These are phyloP conservation scores for Tridacna gigas DNA, from an alignment of 2,888 invertebrate species.

Conservation along the genomic window DNA sequence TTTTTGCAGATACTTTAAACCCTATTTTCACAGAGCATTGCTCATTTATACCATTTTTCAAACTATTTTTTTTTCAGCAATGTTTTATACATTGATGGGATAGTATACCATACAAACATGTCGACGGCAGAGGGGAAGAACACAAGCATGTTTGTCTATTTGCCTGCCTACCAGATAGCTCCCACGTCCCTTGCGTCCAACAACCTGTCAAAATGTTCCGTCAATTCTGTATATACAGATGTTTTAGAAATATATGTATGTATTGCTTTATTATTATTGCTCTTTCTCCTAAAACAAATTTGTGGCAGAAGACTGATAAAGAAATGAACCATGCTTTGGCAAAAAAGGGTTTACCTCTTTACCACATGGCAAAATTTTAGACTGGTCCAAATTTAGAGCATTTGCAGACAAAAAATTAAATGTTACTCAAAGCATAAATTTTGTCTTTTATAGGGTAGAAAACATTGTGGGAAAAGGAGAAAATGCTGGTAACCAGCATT, in stretches of 20 bases:
- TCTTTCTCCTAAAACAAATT: no score
- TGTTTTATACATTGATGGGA: slow-evolving; percentile 40
- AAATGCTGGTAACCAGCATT: no score
- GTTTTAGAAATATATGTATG: slow-evolving; percentile 53
- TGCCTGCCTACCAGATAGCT: slow-evolving; percentile 60
- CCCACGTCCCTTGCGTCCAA: slow-evolving; percentile 18
- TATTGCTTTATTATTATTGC: not conserved
- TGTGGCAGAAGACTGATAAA: no score
- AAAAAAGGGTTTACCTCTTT: not conserved
- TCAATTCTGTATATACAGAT: not conserved
- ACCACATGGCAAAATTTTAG: not conserved
- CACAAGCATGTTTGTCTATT: slow-evolving; percentile 56
- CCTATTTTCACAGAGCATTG: no score
- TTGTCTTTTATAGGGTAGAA: no score
- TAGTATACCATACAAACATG: slow-evolving; percentile 33
- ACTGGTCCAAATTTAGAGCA: no score
- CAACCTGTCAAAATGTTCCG: slow-evolving; percentile 26
- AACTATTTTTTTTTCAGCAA: slow-evolving; percentile 47
- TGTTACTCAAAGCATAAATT: no score
- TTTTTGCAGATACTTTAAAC: no score
- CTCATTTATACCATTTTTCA: no score
- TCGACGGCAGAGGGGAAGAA: slow-evolving; percentile 67
- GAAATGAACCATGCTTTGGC: no score
- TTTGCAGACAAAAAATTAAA: no score
- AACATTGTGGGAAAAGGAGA: no score